Evolutionary conservation across 2,888 invertebrate genomes (phyloP).

Genomic region (Ceraclea dissimilis): DNA sequence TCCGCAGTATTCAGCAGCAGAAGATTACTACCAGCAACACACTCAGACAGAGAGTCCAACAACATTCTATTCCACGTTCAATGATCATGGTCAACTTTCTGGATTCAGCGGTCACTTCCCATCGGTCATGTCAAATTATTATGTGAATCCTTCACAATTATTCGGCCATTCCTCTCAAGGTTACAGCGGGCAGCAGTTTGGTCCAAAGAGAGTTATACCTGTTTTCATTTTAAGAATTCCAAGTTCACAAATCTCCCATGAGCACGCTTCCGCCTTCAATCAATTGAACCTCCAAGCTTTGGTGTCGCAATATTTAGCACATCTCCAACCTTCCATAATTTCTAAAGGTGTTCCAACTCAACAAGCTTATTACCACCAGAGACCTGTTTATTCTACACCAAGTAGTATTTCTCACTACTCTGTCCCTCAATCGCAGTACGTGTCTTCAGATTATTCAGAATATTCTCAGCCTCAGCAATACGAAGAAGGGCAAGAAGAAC

Average conservation of each 20-base stretch:
- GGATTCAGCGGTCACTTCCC: conserved; percentile 44
- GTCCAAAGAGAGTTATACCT: conserved; percentile 42
- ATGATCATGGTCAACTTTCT: conserved; percentile 39
- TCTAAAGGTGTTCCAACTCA: conserved; percentile 28
- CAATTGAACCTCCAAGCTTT: conserved; percentile 49
- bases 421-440: neutral
- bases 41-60: conserved; percentile 30
- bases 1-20: conserved; percentile 14
- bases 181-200: conserved; percentile 39
- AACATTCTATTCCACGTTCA: conserved; percentile 44
- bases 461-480: neutral
- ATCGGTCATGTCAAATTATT: conserved; percentile 43
- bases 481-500: conserved; percentile 16
- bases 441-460: neutral
- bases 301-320: conserved; percentile 45
- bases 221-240: conserved; percentile 52
- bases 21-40: conserved; percentile 13
- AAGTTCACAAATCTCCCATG: conserved; percentile 49
- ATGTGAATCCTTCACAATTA: conserved; percentile 41
- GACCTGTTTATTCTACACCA: conserved; percentile 14
- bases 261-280: conserved; percentile 47
- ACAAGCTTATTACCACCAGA: conserved; percentile 15
- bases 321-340: conserved; percentile 38
- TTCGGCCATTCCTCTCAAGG: conserved; percentile 45
- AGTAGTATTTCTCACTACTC: conserved; percentile 1